A percentile compares a stretch with the other conserved stretches of the same genome.
Evolutionary conservation across 2,888 invertebrate species (phyloP).

Genomic region (Ophion slaviceki): DNA sequence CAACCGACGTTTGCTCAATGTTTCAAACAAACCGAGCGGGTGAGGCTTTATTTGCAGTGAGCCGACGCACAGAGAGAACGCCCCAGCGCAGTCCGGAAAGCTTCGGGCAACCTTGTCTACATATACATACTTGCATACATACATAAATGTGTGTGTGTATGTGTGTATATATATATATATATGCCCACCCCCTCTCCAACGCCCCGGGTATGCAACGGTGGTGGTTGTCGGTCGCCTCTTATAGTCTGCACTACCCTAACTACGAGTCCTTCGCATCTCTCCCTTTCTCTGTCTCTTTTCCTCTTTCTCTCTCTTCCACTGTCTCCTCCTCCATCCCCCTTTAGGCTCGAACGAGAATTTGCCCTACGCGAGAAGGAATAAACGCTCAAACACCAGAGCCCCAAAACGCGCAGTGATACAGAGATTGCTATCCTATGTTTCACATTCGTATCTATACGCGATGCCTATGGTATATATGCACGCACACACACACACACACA

Average conservation of each 20-base stretch:
- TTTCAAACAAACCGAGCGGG: conserved; percentile 78
- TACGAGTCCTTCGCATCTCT: conserved; percentile 42
- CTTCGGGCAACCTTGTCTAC: conserved; percentile 52
- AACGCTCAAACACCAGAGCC: conserved; percentile 8
- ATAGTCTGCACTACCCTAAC: conserved; percentile 46
- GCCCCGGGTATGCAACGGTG: conserved; percentile 45
- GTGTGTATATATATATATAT: conserved; percentile 9
- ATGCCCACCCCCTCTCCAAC: conserved; percentile 3
- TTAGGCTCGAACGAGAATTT: conserved; percentile 20
- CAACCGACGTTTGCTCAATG: conserved; percentile 78
- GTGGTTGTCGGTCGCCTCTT: conserved; percentile 50
- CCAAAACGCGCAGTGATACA: conserved; percentile 2
- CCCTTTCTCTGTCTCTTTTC: conserved; percentile 33
- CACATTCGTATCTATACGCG: conserved; percentile 29
- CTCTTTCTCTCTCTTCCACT: conserved; percentile 14
- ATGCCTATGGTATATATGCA: neutral
- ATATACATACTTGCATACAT: conserved; percentile 29
- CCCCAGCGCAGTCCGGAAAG: conserved; percentile 50
- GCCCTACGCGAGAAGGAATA: conserved; percentile 11
- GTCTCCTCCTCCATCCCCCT: conserved; percentile 13
- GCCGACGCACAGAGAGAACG: conserved; percentile 72
- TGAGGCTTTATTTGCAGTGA: conserved; percentile 78
- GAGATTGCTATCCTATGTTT: conserved; percentile 21
- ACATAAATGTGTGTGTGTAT: neutral
- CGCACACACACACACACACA: neutral